Percentiles rank a stretch among this genome's conserved stretches.
Conservation (phyloP, 2,797 vertebrate genomes). For the Gymnoscopelus braueri region DNA sequence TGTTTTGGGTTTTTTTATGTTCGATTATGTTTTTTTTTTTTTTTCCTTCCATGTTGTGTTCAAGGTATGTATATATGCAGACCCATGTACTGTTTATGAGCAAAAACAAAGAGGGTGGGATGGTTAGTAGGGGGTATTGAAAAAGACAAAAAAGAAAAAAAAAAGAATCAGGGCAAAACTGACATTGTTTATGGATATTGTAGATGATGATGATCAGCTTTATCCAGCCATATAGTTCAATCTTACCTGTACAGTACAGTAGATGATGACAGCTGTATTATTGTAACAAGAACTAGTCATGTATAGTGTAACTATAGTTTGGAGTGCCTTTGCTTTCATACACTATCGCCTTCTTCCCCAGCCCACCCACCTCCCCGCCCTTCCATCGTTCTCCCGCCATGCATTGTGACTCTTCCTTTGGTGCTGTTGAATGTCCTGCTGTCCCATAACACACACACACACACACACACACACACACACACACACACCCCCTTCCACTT, state of each 20-base stretch:
- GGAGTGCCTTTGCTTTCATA: conserved; percentile 99
- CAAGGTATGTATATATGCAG: conserved; percentile 96
- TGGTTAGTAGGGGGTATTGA: conserved; percentile 49
- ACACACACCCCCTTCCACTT: conserved; percentile 21
- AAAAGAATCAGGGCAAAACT: conserved; percentile 88
- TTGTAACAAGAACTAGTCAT: conserved; percentile 99
- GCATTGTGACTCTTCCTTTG: conserved; percentile 77
- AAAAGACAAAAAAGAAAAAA: conserved; percentile 68
- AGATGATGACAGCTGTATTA: conserved; percentile 97
- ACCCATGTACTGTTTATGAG: conserved; percentile 98
- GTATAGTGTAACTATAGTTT: conserved; percentile 99
- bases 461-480: conserved; percentile 13
- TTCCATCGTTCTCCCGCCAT: conserved; percentile 32
- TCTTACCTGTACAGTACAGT: conserved; percentile 98
- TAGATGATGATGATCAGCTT: conserved; percentile 88
- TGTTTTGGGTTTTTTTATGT: conserved; percentile 78
- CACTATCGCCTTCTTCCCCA: conserved; percentile 81
- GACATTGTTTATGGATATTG: conserved; percentile 93
- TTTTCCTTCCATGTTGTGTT: conserved; percentile 78
- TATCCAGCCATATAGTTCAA: conserved; percentile 99
- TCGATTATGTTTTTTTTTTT: conserved; percentile 39
- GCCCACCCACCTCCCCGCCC: conserved; percentile 10
- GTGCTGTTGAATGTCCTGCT: conserved; percentile 82
- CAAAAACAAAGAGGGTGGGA: conserved; percentile 87
- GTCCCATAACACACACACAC: conserved; percentile 17